These are phyloP conservation scores for Dicrurus megarhynchus DNA, from an alignment of 2,113 vertebrate species.

Conservation along the genomic window DNA sequence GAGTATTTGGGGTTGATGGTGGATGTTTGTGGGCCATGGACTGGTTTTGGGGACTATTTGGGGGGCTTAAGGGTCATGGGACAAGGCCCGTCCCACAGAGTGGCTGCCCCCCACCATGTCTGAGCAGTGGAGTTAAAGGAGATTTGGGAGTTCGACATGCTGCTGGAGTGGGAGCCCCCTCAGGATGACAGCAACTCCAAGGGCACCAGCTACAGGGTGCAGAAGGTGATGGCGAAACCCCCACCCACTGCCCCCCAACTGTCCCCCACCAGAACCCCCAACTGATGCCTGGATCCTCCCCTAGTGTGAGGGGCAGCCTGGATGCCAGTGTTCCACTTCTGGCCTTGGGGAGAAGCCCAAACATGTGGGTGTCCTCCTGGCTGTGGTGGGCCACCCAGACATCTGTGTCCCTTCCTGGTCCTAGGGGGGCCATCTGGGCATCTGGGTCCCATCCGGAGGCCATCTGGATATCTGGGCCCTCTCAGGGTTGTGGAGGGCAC, in stretches of 20 bases:
- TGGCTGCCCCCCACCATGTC: too few species aligned
- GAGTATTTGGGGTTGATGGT: neutral
- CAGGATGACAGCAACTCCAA: neutral
- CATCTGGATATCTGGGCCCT: neutral
- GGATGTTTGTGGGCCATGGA: neutral
- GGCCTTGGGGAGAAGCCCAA: neutral
- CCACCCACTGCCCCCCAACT: neutral
- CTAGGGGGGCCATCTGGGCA: too few species aligned
- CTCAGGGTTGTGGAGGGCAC: neutral
- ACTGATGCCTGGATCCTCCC: neutral
- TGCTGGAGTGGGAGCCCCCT: neutral
- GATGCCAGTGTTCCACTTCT: neutral
- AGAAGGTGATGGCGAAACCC: neutral
- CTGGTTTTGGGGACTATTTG: neutral
- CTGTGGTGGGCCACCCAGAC: neutral
- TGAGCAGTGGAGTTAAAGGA: neutral
- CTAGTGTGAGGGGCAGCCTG: too few species aligned
- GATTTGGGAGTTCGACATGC: neutral
- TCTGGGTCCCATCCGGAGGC: neutral
- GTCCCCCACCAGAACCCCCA: neutral
- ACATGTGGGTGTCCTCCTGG: neutral
- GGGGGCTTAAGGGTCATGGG: neutral
- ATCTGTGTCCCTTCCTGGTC: neutral
- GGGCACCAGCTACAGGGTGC: neutral
- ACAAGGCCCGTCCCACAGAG: neutral